Evolutionary conservation across 2,888 invertebrate species (phyloP), one percentile per base, ranked within the genome.

Genomic region (Fragum sueziense): DNA sequence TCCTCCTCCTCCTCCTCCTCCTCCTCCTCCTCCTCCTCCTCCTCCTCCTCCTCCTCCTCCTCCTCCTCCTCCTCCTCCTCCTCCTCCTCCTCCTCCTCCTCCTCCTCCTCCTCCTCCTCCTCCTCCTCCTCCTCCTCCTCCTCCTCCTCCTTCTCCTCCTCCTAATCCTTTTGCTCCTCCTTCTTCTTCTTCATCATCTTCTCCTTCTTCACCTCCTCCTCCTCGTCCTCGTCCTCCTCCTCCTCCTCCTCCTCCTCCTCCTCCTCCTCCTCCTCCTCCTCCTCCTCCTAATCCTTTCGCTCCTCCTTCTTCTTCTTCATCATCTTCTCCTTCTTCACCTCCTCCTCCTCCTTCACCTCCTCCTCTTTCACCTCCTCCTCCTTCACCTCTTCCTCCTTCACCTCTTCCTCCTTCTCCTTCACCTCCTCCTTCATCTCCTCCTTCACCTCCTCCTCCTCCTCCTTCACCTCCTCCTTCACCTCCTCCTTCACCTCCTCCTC

Each of bases 71-170:
- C 27, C 27, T 31, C 20, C 33, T 57, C n/a, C 37, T 17, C 2
- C 41, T 57, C 7, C 37, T 37, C 29, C 33, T 22, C 25, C 25
- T 25, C 31, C n/a, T 25, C 31, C 7, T 20, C 20, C 17, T 11
- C 11, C 22, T 20, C 25, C 14, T 57, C 6, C 25, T 61, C 31
- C 37, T 27, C 14, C 25, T 41, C 33, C 31, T 52, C 33, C 9
- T 34, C n/a, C 31, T 31, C 34, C 17, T 54, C 9, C 54, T 20
- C 29, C 11, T 47, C 20, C 22, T 29, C 17, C 54, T 17, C 29
- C 67, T 47, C 47, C 68, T 27, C 37, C 68, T 47, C 47, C 47
- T 67, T 27, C 65, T 65, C 37, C 37, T 37, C 37, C 37, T 37
- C 37, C 6, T 14, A 37, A 6, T 37, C 37, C 7, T 37, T 37